A percentile compares a stretch with the other conserved stretches of the same genome.
phyloP scores from a whole-genome alignment of 2,888 invertebrate genomes.

The Brassicogethes aeneus region DNA sequence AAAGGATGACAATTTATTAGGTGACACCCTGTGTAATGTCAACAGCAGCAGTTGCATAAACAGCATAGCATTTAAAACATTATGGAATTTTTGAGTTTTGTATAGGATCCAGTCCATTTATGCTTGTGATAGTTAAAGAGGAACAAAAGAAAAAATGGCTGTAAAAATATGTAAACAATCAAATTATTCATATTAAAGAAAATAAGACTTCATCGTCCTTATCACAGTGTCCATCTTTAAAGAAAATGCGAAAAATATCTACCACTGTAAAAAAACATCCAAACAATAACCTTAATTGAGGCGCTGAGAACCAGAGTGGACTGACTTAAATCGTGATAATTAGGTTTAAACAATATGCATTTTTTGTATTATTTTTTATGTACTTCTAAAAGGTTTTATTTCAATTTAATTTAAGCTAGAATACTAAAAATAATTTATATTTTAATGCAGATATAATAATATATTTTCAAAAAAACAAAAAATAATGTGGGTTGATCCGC shows the following conservation, averaged over 20 bases:
- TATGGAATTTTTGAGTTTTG: not conserved
- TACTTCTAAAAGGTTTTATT: too few species aligned
- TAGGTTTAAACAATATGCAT: too few species aligned
- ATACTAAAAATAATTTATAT: too few species aligned
- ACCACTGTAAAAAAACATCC: not conserved
- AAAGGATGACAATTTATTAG: too few species aligned
- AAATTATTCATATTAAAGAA: not conserved
- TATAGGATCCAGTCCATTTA: not conserved
- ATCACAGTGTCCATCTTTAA: not conserved
- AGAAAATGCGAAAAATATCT: not conserved
- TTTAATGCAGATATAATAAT: too few species aligned
- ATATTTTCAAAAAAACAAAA: too few species aligned
- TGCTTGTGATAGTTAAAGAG: not conserved
- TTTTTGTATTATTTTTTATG: too few species aligned
- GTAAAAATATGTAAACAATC: too few species aligned
- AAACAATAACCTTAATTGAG: not conserved
- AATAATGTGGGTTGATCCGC: too few species aligned
- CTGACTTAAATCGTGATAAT: too few species aligned
- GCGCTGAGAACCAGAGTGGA: not conserved
- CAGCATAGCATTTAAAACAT: not conserved
- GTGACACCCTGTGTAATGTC: too few species aligned
- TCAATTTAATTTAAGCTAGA: too few species aligned
- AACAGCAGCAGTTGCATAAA: not conserved
- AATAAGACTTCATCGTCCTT: not conserved
- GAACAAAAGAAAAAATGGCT: not conserved